Percentiles rank a stretch among this genome's conserved stretches.
Conservation (phyloP, 2,888 invertebrate genomes). For the Drosophila borborema region DNA sequence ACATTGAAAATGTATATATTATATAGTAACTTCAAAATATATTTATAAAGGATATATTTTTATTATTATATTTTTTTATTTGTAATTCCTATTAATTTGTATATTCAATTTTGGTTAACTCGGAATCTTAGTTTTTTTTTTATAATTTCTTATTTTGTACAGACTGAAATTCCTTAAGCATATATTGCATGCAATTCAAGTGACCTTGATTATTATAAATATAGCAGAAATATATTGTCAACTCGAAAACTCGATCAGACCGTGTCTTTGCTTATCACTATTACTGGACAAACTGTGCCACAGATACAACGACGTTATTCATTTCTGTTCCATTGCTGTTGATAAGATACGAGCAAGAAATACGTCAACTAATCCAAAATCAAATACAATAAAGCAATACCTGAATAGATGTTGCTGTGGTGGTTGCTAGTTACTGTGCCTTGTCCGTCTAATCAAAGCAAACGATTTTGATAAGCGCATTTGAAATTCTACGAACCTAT, state of each 20-base stretch:
- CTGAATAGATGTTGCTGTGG: constrained; percentile 13
- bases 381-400: constrained; percentile 37
- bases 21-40: too few species aligned
- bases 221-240: neutral
- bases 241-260: constrained; percentile 8
- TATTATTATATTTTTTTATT: too few species aligned
- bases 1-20: too few species aligned
- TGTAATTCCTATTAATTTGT: too few species aligned
- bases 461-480: constrained; percentile 47
- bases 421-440: constrained; percentile 13
- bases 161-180: neutral
- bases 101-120: too few species aligned
- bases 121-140: neutral
- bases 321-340: constrained; percentile 19
- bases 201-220: constrained; percentile 22
- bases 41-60: too few species aligned
- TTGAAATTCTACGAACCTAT: constrained; percentile 9
- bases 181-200: neutral
- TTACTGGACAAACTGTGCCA: neutral
- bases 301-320: constrained; percentile 28
- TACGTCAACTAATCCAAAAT: constrained; percentile 54
- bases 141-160: neutral
- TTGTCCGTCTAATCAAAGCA: constrained; percentile 51
- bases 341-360: constrained; percentile 61
- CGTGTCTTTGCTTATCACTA: constrained; percentile 18